Evolutionary conservation across 2,888 invertebrate genomes (phyloP).

Genomic region (Timandra comae): DNA sequence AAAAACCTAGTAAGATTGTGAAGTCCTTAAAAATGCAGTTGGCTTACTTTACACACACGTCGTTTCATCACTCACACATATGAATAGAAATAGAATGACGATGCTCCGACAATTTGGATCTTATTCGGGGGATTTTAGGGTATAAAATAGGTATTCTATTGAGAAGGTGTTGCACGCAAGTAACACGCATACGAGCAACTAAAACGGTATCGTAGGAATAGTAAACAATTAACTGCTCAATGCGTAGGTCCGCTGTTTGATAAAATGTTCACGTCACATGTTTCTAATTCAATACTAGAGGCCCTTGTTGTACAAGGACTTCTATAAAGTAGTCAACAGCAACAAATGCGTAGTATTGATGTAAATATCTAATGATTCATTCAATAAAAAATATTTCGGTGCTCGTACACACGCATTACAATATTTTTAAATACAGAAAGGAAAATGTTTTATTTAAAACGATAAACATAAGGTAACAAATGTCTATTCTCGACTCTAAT

Average conservation of each 20-base stretch:
- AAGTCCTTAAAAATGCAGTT: slow-evolving; percentile 67
- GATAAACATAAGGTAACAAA: too few relatives aligned
- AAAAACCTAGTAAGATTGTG: slow-evolving; percentile 62
- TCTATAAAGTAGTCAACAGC: slow-evolving; percentile 20
- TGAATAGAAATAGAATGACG: slow-evolving; percentile 26
- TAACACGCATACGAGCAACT: slow-evolving; percentile 50
- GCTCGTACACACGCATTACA: too few relatives aligned
- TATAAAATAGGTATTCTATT: slow-evolving; percentile 25
- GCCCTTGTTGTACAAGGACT: slow-evolving; percentile 32
- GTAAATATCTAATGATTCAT: too few relatives aligned
- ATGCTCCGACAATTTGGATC: slow-evolving; percentile 31
- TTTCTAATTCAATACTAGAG: slow-evolving; percentile 37
- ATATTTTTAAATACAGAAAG: too few relatives aligned
- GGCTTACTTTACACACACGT: slow-evolving; percentile 50
- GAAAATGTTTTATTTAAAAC: too few relatives aligned
- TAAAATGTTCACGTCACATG: slow-evolving; percentile 51
- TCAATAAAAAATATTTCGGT: slow-evolving; percentile 21
- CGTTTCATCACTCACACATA: slow-evolving; percentile 51
- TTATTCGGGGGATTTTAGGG: slow-evolving; percentile 35
- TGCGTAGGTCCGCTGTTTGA: slow-evolving; percentile 55
- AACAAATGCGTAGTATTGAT: slow-evolving; percentile 13
- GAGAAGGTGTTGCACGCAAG: slow-evolving; percentile 38
- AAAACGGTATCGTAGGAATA: slow-evolving; percentile 63
- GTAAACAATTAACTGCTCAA: slow-evolving; percentile 64
- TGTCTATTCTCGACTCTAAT: too few relatives aligned